A percentile compares a stretch with the other conserved stretches of the same genome.
phyloP scores from a whole-genome alignment of 2,113 vertebrate genomes.

The Oncorhynchus kisutch region DNA sequence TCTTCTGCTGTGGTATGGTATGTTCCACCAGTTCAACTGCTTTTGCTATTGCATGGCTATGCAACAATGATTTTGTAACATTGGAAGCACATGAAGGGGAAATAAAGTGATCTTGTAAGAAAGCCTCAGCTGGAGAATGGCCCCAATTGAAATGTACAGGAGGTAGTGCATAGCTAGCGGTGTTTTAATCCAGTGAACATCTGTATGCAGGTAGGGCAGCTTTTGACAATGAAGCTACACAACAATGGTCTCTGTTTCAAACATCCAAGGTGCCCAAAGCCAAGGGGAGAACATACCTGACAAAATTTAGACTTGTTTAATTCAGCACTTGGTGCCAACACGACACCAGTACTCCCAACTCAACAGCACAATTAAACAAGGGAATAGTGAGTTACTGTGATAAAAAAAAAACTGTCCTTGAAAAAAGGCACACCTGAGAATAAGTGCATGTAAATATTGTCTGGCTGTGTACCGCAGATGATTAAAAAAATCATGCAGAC shows the following conservation, averaged over 20 bases:
- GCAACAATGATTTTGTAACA: too few relatives aligned
- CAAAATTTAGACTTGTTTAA: constrained; percentile 60
- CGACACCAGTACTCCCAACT: constrained; percentile 36
- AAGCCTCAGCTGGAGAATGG: background rate
- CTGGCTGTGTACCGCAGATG: constrained; percentile 32
- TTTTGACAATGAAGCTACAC: constrained; percentile 65
- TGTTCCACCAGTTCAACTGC: too few relatives aligned
- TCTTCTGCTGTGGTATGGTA: too few relatives aligned
- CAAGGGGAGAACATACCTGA: constrained; percentile 53
- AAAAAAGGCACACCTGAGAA: constrained; percentile 40
- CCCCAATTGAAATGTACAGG: background rate
- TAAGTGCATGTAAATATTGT: constrained; percentile 62
- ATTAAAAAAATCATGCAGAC: constrained; percentile 61
- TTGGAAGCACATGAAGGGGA: background rate
- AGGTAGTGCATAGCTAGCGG: background rate
- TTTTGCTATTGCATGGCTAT: background rate
- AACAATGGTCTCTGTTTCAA: constrained; percentile 67
- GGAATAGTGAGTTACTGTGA: constrained; percentile 27
- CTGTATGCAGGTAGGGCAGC: constrained; percentile 53
- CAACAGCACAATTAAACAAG: constrained; percentile 55
- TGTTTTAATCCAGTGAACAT: constrained; percentile 52
- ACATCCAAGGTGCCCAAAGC: constrained; percentile 54
- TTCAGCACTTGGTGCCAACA: constrained; percentile 39
- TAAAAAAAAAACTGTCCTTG: constrained; percentile 40
- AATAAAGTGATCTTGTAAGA: background rate